Percentiles rank a stretch among this genome's conserved stretches.
These are phyloP conservation scores for Argyrosomus japonicus DNA, from an alignment of 2,113 vertebrate species.

Conservation along the genomic window DNA sequence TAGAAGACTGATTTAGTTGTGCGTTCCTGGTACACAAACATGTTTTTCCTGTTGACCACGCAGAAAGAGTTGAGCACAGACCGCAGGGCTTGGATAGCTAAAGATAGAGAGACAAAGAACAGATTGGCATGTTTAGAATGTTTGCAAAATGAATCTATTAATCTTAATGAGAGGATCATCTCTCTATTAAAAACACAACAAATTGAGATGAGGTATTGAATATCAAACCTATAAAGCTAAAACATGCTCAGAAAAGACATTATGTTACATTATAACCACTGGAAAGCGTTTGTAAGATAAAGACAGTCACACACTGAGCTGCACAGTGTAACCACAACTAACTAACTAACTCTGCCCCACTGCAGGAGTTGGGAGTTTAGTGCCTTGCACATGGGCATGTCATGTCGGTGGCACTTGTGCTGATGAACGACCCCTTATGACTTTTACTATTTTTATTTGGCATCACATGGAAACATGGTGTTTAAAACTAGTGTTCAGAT, in stretches of 20 bases:
- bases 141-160: not conserved
- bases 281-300: not conserved
- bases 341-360: not conserved
- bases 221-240: not conserved
- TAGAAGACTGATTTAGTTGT: conserved; percentile 97
- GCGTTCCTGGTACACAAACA: conserved; percentile 99
- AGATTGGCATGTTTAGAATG: not conserved
- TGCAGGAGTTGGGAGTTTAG: not conserved
- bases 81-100: conserved; percentile 96
- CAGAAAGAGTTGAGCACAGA: conserved; percentile 97
- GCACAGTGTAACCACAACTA: not conserved
- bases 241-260: not conserved
- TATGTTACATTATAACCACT: not conserved
- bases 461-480: too few species aligned
- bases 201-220: not conserved
- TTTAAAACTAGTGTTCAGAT: not conserved
- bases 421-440: too few species aligned
- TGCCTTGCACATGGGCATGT: not conserved
- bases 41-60: conserved; percentile 98
- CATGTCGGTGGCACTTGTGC: too few species aligned
- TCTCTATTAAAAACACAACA: not conserved
- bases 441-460: too few species aligned
- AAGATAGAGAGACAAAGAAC: conserved; percentile 9
- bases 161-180: not conserved
- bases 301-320: not conserved